Evolutionary conservation across 2,797 vertebrate genomes (phyloP).

Genomic region (Ambastaia sidthimunki): DNA sequence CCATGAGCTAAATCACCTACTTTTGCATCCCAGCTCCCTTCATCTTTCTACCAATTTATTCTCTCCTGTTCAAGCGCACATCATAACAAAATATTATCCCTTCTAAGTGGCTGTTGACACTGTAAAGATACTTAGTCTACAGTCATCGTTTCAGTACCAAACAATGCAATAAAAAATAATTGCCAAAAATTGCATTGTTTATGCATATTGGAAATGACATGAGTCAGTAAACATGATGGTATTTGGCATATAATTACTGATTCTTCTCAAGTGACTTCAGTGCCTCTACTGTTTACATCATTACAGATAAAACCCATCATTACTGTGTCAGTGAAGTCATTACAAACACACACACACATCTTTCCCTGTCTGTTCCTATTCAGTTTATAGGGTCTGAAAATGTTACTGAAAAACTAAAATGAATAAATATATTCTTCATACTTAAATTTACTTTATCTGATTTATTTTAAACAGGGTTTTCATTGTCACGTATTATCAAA

Average conservation of each 20-base stretch:
- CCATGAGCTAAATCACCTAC: constrained; percentile 77
- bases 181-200: not conserved
- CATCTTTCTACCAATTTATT: not conserved
- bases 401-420: not conserved
- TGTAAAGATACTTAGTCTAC: constrained; percentile 9
- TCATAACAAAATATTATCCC: not conserved
- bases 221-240: not conserved
- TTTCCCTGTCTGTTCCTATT: not conserved
- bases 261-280: not conserved
- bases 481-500: constrained; percentile 4
- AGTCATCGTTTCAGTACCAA: not conserved
- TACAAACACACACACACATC: not conserved
- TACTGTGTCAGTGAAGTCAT: not conserved
- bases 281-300: not conserved
- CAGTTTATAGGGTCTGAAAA: not conserved
- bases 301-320: not conserved
- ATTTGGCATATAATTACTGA: not conserved
- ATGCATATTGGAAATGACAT: not conserved
- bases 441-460: not conserved
- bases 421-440: not conserved
- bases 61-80: constrained; percentile 21
- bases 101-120: not conserved
- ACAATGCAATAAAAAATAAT: not conserved
- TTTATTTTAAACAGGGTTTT: constrained; percentile 11
- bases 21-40: not conserved